Evolutionary conservation across 2,113 vertebrate species (phyloP).

Genomic region (Microcebus jonahi): DNA sequence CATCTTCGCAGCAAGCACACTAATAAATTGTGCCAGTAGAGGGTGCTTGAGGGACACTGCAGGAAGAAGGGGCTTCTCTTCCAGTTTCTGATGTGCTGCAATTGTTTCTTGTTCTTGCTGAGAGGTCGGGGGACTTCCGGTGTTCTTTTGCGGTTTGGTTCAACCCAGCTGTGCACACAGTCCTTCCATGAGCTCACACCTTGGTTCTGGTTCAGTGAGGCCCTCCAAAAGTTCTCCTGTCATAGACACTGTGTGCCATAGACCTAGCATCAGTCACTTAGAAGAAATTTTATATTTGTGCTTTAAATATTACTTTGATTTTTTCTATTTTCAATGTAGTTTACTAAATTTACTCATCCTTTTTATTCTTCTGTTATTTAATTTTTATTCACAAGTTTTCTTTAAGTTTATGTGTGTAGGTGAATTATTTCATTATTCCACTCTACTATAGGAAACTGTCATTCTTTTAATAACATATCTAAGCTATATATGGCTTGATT

Average conservation of each 20-base stretch:
- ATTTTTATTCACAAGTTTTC: background rate
- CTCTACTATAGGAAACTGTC: background rate
- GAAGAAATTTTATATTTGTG: background rate
- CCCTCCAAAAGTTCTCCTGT: background rate
- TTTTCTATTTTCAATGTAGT: background rate
- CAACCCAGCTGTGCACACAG: background rate
- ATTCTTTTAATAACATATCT: background rate
- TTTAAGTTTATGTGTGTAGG: background rate
- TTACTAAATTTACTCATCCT: background rate
- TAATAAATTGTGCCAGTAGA: constrained; percentile 47
- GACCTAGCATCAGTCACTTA: background rate
- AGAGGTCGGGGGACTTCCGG: background rate
- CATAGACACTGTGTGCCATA: background rate
- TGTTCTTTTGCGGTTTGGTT: background rate
- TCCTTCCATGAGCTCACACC: background rate
- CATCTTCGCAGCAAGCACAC: background rate
- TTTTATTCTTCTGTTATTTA: background rate
- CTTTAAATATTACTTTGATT: constrained; percentile 21
- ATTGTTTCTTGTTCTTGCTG: background rate
- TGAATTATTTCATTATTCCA: background rate
- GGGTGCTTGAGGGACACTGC: constrained; percentile 15
- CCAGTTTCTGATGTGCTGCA: background rate
- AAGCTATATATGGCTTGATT: background rate
- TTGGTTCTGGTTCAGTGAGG: background rate
- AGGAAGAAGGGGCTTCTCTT: background rate